Percentiles rank a stretch among this genome's conserved stretches.
Conservation (phyloP, 2,113 vertebrate genomes). For the Rhombomys opimus region DNA sequence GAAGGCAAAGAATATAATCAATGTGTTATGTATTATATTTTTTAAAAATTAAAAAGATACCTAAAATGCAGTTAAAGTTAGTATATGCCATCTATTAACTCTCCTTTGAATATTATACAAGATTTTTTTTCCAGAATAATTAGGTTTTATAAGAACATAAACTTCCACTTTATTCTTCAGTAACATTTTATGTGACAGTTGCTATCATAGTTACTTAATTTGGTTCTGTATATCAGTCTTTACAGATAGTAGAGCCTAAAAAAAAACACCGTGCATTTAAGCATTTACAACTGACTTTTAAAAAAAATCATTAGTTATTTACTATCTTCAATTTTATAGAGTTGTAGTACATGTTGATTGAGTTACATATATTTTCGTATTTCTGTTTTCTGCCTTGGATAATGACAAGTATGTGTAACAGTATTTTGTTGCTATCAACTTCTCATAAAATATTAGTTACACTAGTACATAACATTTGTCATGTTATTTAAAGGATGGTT, state of each 20-base stretch:
- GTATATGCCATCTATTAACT: neutral
- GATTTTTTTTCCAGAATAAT: neutral
- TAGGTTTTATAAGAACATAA: neutral
- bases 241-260: constrained; percentile 11
- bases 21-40: neutral
- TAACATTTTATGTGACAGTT: constrained; percentile 55
- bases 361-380: constrained; percentile 15
- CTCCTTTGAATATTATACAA: neutral
- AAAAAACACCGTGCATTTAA: constrained; percentile 46
- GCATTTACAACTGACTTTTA: neutral
- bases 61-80: constrained; percentile 23
- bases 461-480: constrained; percentile 52
- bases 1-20: neutral
- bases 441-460: constrained; percentile 72
- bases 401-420: neutral
- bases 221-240: constrained; percentile 40
- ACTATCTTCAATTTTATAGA: constrained; percentile 23
- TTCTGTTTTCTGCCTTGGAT: constrained; percentile 32
- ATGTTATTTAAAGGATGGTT: constrained; percentile 12
- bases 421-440: constrained; percentile 50
- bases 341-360: constrained; percentile 39
- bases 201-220: constrained; percentile 9
- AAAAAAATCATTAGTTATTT: neutral
- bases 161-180: constrained; percentile 8
- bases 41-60: neutral